A percentile compares a stretch with the other conserved stretches of the same genome.
Conservation (phyloP, 1,140 invertebrate species). For the Himalopsyche phryganea region DNA sequence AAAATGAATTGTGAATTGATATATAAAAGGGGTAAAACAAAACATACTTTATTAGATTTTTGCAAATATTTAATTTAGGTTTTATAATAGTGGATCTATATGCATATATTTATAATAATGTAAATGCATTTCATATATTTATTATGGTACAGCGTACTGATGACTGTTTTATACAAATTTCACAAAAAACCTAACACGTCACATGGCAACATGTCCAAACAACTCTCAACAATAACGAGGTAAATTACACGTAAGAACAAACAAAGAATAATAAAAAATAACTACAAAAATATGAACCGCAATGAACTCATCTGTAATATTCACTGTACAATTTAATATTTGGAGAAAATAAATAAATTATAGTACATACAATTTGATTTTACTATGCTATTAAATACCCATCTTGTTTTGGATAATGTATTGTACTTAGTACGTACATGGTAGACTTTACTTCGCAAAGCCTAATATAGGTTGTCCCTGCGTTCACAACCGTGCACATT, state of each 20-base stretch:
- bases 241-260: constrained; percentile 23
- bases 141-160: constrained; percentile 51
- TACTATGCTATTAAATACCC: constrained; percentile 21
- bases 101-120: constrained; percentile 55
- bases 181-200: constrained; percentile 28
- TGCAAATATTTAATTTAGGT: constrained; percentile 55
- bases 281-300: constrained; percentile 14
- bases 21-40: constrained; percentile 2
- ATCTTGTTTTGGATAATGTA: constrained; percentile 5
- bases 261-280: not conserved
- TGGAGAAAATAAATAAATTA: constrained; percentile 28
- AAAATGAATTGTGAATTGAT: not conserved
- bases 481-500: constrained; percentile 24
- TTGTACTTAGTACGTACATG: constrained; percentile 28
- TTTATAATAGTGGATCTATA: constrained; percentile 56
- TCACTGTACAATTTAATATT: constrained; percentile 28
- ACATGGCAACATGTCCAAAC: constrained; percentile 24
- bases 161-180: constrained; percentile 33
- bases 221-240: constrained; percentile 33
- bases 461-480: constrained; percentile 10
- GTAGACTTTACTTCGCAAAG: not conserved
- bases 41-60: constrained; percentile 43
- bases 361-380: constrained; percentile 10
- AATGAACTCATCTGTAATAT: constrained; percentile 24
- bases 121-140: constrained; percentile 50